Base-by-base conservation (phyloP, 2,113 vertebrate genomes). In the Grammomys dolichurus region DNA sequence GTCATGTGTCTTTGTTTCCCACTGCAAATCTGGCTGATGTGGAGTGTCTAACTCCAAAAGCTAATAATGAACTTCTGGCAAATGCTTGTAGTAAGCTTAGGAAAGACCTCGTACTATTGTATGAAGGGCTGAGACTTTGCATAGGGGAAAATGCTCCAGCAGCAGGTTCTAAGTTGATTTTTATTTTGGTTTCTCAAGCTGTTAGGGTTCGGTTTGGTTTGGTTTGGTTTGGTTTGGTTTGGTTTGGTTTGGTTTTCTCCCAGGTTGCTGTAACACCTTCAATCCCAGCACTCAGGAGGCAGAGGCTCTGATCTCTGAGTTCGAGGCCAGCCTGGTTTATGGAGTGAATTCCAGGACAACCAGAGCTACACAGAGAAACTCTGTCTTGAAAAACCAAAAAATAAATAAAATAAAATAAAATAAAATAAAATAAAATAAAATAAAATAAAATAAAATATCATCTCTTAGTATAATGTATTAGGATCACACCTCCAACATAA, bases 1-100 rank as follows among this genome's bases (percentile, higher is more conserved):
- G 51, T 65, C 7, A 40, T 11, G 17, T 22, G 22, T 3, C 12
- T 31, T 26, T 24, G 19, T 56, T 77, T 40, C 67, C 48, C 33
- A 6, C 10, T 54, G 60, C 31, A n/a, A 31, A 81, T 31, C 40
- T 28, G 12, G 93, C 75, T 86, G 2, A 28, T 36, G 28, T 43
- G 60, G 86, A 72, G 54, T 78, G 89, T 84, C 75, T 80, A 63
- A 65, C 36, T 72, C 36, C 67, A 85, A 91, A 87, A 67, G 77
- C 28, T 48, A 48, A n/a, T 84, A 77, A 36, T 24, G 80, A 36
- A 33, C 80, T 16, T 1, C 24, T 67, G 86, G 7, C 33, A 60
- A 43, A 54, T 26, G 22, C 14, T 40, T 12, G 0, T 3, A 54
- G 4, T 63, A 24, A 78, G 22, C 20, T 95, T 80, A 78, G 69